Evolutionary conservation across 2,113 vertebrate genomes (phyloP), one percentile per base, ranked within the genome.

Genomic region (Xiphophorus couchianus): DNA sequence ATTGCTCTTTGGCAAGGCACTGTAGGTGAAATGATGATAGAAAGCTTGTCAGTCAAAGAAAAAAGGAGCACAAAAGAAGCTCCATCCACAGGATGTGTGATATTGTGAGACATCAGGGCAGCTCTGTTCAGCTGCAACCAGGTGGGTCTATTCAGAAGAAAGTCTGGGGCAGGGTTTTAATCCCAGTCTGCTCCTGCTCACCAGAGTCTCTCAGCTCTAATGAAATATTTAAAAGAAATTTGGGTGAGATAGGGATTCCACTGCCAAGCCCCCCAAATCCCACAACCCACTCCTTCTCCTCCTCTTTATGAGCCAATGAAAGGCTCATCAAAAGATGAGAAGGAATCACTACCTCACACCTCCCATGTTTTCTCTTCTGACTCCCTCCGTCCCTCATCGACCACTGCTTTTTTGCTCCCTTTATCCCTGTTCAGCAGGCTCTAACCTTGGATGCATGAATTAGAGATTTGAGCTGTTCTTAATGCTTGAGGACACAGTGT

Each of bases 161-260:
- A n/a, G 51, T 58, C 51, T 58, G 8, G 51, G 51, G 22, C 10
- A 25, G 17, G 51, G 6, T 58, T 58, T 58, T 10, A 54, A 9
- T n/a, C 51, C 9, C 51, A 58, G 22, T 58, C 22, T 7, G 6
- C 48, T 22, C 48, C 19, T 51, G 4, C 66, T 84, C 44, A 44
- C 58, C 78, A 78, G 37, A 7, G 5, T 37, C 44, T 30, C 1
- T 65, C 29, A 51, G 39, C 66, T 67, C 22, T 17, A 69, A 77
- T 87, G 62, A 86, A 87, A 85, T 76, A 85, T 91, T 89, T 66
- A 83, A 87, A 89, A 17, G 35, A 72, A 77, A 64, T 86, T 82
- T 78, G 69, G 74, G 79, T 87, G 82, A 71, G 69, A 87, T 39
- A 28, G 69, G 68, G 58, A 81, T 85, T 87, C 73, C 76, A 69